Evolutionary conservation across 2,797 vertebrate species (phyloP), one percentile per base, ranked within the genome.

Genomic region (Manis pentadactyla): DNA sequence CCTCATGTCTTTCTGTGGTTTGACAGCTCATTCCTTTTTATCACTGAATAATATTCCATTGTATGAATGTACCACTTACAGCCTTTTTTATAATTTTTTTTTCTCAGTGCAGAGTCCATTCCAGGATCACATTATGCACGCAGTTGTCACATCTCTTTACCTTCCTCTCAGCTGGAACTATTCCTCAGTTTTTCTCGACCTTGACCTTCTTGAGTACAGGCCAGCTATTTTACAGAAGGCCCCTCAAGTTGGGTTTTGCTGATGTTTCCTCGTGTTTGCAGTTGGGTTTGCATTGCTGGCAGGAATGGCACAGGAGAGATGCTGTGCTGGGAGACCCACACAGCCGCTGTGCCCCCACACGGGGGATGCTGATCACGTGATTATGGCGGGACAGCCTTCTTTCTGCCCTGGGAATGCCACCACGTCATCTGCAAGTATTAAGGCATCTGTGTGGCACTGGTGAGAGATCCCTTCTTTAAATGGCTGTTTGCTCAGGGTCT

Each of bases 291-390:
- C 6, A 2, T 63, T 71, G n/a, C 55, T 27, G 73, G 74, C 17
- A 53, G 34, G 42, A 42, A 15, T 17, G 14, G 46, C 29, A 2
- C 19, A 4, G 13, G 61, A 73, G 49, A 2, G 19, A 63, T 46
- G 46, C 75, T 13, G 29, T 42, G 39, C 37, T 25, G 49, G 74
- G 74, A 42, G 31, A 39, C 74, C 2, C 4, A 3, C 0, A 1
- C 8, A 23, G 19, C 4, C 0, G 0, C 7, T 13, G 8, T 1
- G 13, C 31, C 64, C 12, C 77, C 66, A 8, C 2, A 4, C 0
- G 3, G 37, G 34, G 4, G 53, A 21, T 7, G 74, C 74, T 29
- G 8, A 42, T 8, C 46, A 1, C 0, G 9, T 29, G 46, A 53
- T 21, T 19, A 13, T 17, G 29, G 46, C 5, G 49, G 23, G 55